Conservation (phyloP, 92 coral and sea anemone species). For the Siderastrea radians region DNA sequence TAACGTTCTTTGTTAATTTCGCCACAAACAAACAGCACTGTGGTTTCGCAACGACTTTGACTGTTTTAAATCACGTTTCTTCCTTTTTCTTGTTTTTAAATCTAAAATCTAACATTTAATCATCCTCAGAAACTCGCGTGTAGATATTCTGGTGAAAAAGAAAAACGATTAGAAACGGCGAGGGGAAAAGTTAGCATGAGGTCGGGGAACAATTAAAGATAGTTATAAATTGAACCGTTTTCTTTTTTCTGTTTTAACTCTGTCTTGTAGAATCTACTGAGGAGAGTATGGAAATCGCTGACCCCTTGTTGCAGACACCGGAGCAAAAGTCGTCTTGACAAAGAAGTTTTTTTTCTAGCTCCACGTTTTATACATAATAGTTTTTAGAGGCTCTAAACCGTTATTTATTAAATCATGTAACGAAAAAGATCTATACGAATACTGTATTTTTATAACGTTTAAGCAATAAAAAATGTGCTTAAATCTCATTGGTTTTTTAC, state of each 20-base stretch:
- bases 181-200: too few relatives aligned
- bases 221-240: too few relatives aligned
- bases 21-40: too few relatives aligned
- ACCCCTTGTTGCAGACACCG: background rate
- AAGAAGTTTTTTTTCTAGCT: background rate
- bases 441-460: constrained; percentile 5
- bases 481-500: background rate
- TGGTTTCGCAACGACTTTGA: background rate
- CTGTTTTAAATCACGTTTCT: background rate
- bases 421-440: background rate
- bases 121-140: too few relatives aligned
- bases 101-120: background rate
- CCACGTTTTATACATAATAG: background rate
- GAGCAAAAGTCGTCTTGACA: constrained; percentile 14
- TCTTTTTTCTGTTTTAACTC: background rate
- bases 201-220: too few relatives aligned
- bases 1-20: too few relatives aligned
- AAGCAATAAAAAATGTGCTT: constrained; percentile 6
- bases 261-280: constrained; percentile 21
- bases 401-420: background rate
- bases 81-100: background rate
- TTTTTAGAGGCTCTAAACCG: background rate
- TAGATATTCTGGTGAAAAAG: too few relatives aligned
- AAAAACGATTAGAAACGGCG: background rate
- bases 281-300: constrained; percentile 5